Evolutionary conservation across 1,140 invertebrate genomes (phyloP), one percentile per base, ranked within the genome.

Genomic region (Physella acuta): DNA sequence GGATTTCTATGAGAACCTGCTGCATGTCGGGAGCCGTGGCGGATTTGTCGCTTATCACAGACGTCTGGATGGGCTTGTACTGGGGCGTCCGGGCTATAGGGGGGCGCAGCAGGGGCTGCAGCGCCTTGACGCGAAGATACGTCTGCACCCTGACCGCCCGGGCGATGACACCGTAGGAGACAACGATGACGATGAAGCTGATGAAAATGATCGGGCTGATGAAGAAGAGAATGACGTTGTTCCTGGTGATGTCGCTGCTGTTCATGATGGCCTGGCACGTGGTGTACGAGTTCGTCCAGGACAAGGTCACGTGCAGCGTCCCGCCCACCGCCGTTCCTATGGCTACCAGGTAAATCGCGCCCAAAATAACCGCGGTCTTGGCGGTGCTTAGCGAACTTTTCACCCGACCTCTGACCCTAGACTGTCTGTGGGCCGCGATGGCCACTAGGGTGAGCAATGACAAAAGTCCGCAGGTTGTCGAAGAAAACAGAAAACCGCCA

Each of bases 151-250:
- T 70, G 5, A 76, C 76, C 0, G 71, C 73, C 36, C 75, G 52
- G 26, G 73, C 71, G 28, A 80, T 78, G 39, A 76, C 65, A 14
- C 49, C n/a, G 63, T 78, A 80, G 2, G 74, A 77, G 1, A 74
- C 31, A 20, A 70, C 36, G 30, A 78, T 76, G 34, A 75, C 70
- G 16, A 69, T 37, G 51, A 77, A 77, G 58, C 76, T 74, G 26
- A 80, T 62, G 36, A 74, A 61, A 2, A 71, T 70, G 24, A 77
- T 70, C 0, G 78, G 78, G 0, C 76, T 73, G 14, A 80, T 49
- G 58, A 78, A 80, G 66, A 73, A 80, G 17, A 80, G 68, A 24
- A 77, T 70, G 52, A 78, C 77, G 66, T 77, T 77, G 62, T 75
- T 72, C 20, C 36, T 70, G n/a, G 62, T 58, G 17, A 69, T 59